Evolutionary conservation across 2,797 vertebrate species (phyloP), one percentile per base, ranked within the genome.

Genomic region (Petrocephalus schoutedeni): DNA sequence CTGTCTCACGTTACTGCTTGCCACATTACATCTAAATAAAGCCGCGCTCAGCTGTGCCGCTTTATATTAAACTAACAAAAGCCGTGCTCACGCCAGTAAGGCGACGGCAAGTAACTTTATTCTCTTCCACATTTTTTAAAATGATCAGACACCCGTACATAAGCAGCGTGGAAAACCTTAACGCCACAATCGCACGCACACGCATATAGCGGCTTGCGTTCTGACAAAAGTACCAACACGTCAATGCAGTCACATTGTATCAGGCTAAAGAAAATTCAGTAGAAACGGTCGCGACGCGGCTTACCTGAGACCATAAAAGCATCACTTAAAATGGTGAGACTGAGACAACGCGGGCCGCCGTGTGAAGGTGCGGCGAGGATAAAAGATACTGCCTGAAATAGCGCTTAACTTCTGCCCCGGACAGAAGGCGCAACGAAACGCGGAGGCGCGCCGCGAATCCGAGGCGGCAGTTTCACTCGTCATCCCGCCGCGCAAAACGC

Each of bases 11-110:
- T 94, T 94, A 92, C 94, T 71, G 88, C 88, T 67, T 88, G 86
- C 12, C 59, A 88, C 49, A 21, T 90, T 90, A 88, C 59, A 88
- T 92, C 94, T 94, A 94, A 94, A 94, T 92, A 91, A 92, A 94
- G 94, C 84, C 86, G 86, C 88, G 19, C 67, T 21, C 87, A 90
- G 91, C 88, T 54, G 49, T 67, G 16, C 16, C 21, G 41, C 41
- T 41, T 41, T 45, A 77, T 77, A 45, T 12, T 16, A 8, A 77
- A 41, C 3, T 41, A 45, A 77, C 71, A 77, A 74, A 74, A 41
- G 67, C 61, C 7, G 28, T 19, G 67, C 32, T 41, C 16, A n/a
- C 19, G 32, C 14, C 36, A 5, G 32, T 19, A 74, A 74, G 71
- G 14, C 71, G 12, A 74, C 71, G 12, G 14, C 16, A 6, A 74